A percentile compares a stretch with the other conserved stretches of the same genome.
Conservation (phyloP, 92 coral and sea anemone genomes). For the Phenganax subtilis region DNA sequence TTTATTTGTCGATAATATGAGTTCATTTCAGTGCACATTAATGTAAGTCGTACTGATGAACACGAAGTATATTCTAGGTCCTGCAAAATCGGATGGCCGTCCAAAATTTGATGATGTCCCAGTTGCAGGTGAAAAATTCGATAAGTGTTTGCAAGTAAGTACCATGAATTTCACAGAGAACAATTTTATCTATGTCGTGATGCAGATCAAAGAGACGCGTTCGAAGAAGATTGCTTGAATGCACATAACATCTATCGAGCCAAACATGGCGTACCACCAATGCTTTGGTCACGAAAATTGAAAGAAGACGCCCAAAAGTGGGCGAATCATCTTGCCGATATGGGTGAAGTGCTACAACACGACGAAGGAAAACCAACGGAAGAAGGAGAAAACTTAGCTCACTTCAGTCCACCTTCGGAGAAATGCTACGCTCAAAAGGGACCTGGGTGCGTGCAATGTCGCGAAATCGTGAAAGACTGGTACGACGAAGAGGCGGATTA, state of each 20-base stretch:
- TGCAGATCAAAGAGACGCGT: constrained; percentile 54
- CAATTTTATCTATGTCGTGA: not conserved
- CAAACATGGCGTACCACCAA: constrained; percentile 89
- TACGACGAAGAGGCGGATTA: constrained; percentile 72
- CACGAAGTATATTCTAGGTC: not conserved
- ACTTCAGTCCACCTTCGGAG: constrained; percentile 72
- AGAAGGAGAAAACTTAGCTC: constrained; percentile 90
- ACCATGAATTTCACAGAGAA: not conserved
- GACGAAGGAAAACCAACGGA: constrained; percentile 53
- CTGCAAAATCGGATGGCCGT: not conserved
- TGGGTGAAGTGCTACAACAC: constrained; percentile 65
- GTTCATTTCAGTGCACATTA: too few species aligned
- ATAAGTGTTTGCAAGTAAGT: not conserved
- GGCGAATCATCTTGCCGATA: constrained; percentile 86
- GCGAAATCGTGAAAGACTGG: constrained; percentile 82
- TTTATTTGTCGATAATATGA: not conserved
- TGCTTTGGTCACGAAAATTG: constrained; percentile 80
- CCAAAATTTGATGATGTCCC: not conserved
- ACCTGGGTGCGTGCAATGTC: constrained; percentile 66
- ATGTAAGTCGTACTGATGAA: not conserved
- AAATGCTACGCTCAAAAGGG: constrained; percentile 64
- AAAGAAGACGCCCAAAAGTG: constrained; percentile 86
- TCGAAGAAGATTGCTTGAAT: constrained; percentile 77
- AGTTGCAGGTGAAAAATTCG: not conserved
- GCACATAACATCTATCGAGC: constrained; percentile 90